Conservation (phyloP, 2,797 vertebrate species). For the Podarcis siculus region DNA sequence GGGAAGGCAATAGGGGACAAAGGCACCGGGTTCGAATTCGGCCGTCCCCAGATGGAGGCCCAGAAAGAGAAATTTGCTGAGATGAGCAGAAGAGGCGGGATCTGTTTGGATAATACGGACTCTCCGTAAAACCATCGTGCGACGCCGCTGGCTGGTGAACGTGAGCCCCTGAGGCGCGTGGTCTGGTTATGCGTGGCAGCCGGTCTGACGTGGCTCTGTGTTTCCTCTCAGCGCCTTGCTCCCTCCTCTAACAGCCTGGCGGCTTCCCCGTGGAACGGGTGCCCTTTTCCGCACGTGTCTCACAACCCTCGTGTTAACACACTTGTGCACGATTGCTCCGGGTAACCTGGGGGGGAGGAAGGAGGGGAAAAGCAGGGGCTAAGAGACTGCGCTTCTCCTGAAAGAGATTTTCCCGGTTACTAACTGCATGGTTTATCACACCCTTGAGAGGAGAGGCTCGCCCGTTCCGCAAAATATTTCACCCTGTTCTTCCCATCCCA, state of each 20-base stretch:
- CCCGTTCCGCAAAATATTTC: not conserved
- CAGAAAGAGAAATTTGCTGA: too few relatives aligned
- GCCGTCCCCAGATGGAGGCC: too few relatives aligned
- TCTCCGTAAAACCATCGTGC: too few relatives aligned
- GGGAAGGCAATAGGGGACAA: too few relatives aligned
- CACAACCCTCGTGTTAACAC: too few relatives aligned
- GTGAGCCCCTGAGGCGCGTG: too few relatives aligned
- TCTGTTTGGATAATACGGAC: too few relatives aligned
- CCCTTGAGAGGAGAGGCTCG: not conserved
- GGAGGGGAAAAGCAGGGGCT: not conserved
- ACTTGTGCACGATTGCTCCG: not conserved
- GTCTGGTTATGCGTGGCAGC: not conserved
- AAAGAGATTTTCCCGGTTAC: not conserved
- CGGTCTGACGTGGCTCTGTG: not conserved
- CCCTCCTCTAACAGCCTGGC: not conserved
- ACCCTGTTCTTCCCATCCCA: too few relatives aligned
- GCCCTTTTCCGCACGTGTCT: not conserved
- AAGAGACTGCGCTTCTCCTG: not conserved
- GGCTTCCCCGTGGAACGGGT: not conserved
- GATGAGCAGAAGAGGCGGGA: too few relatives aligned
- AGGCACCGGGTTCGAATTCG: too few relatives aligned
- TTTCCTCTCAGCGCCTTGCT: too few relatives aligned
- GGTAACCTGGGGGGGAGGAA: rapidly evolving
- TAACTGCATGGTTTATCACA: not conserved
- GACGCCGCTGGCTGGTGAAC: too few relatives aligned